phyloP scores from a whole-genome alignment of 2,797 vertebrate species.

The Schizopygopsis pylzovi region DNA sequence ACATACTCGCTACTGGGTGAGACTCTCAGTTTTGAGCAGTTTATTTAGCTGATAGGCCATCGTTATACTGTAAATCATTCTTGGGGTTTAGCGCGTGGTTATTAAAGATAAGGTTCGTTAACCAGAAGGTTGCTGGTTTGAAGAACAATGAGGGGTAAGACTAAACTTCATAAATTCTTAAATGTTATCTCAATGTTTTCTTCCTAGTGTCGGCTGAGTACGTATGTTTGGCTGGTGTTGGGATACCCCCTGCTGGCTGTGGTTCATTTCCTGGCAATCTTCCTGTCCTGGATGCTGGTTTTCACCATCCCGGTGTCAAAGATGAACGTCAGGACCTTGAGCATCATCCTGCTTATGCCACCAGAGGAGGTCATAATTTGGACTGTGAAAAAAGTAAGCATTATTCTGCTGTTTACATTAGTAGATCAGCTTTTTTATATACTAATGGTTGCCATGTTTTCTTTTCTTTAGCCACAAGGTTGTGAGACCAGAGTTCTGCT shows the following conservation, averaged over 20 bases:
- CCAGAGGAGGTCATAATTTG: conserved; percentile 74
- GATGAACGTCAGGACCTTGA: conserved; percentile 75
- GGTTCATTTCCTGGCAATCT: conserved; percentile 78
- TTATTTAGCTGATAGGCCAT: background rate
- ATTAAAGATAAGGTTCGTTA: background rate
- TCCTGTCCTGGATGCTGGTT: conserved; percentile 82
- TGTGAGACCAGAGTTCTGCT: conserved; percentile 75
- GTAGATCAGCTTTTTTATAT: background rate
- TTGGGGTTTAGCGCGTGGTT: background rate
- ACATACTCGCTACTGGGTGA: conserved; percentile 81
- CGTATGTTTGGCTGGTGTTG: conserved; percentile 77
- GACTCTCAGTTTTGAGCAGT: conserved; percentile 26
- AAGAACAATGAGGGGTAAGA: background rate
- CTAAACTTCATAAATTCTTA: background rate
- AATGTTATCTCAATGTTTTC: background rate
- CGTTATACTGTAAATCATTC: background rate
- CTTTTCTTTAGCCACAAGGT: conserved; percentile 64
- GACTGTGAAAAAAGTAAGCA: conserved; percentile 66
- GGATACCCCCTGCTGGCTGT: conserved; percentile 77
- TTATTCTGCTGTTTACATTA: background rate
- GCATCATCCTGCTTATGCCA: conserved; percentile 77
- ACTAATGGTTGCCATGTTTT: background rate
- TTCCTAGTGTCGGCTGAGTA: conserved; percentile 66
- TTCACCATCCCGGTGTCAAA: conserved; percentile 85
- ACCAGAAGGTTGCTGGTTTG: background rate